phyloP scores from a whole-genome alignment of 2,113 vertebrate species.

The Strix uralensis region DNA sequence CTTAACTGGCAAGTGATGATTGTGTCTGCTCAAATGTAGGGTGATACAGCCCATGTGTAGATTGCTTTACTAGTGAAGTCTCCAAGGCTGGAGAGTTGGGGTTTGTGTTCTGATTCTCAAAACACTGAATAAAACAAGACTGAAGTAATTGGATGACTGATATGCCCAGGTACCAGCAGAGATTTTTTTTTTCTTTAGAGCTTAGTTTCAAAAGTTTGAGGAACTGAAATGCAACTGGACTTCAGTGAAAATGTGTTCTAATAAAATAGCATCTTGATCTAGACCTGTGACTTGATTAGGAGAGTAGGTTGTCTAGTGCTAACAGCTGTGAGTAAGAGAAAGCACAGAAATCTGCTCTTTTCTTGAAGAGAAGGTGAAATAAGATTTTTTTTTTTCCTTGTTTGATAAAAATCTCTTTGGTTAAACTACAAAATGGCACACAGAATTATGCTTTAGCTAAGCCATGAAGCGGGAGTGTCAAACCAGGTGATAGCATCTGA shows the following conservation, averaged over 20 bases:
- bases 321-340: background rate
- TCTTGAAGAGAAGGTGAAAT: background rate
- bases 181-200: background rate
- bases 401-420: background rate
- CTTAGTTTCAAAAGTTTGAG: background rate
- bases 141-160: background rate
- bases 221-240: background rate
- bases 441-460: background rate
- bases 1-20: background rate
- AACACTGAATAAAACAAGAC: background rate
- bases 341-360: background rate
- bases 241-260: background rate
- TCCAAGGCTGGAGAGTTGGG: background rate
- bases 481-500: background rate
- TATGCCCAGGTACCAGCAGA: background rate
- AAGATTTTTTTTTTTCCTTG: no score
- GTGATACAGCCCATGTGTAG: background rate
- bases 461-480: background rate
- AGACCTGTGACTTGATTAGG: background rate
- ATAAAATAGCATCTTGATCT: background rate
- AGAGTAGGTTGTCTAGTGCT: background rate
- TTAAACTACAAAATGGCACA: background rate
- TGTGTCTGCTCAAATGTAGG: no score
- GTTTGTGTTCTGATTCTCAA: background rate
- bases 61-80: background rate